Base-by-base conservation (phyloP, 2,113 vertebrate genomes). In the Polypterus bichir region DNA sequence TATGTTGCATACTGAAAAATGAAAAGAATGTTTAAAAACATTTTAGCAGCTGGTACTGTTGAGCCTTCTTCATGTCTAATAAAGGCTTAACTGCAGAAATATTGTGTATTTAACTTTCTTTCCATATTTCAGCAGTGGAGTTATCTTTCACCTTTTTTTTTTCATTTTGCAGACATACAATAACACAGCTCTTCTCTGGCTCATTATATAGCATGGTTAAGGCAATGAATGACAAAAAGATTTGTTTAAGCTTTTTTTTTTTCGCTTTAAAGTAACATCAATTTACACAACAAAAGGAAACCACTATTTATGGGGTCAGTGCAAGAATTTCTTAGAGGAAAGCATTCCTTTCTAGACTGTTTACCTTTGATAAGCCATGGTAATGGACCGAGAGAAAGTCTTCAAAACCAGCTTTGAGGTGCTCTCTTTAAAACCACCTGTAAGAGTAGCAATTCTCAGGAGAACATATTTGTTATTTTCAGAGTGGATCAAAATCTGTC, bases 211-310 rank as follows among this genome's bases (percentile, higher is more conserved):
- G 27, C 27, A 27, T 27, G 27, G 27, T 27, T 27, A 27, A 27
- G 27, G 27, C 27, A 27, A 27, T 27, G 27, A 27, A 27, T 27
- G 27, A 27, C 27, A 27, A 27, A 45, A 57, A 27, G 46, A 57
- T 27, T 27, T 27, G 27, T 27, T 27, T 27, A 27, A 74, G 80
- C 83, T 84, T 84, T 67, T 82, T 76, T 27, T 27, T 27, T 27
- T 27, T 27, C 79, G 83, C 82, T 86, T 83, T 77, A 85, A 85
- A 88, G 82, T 80, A 84, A 78, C 83, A 84, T 77, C 77, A 78
- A 85, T 89, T 85, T 89, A 80, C 83, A 84, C 85, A 88, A 88
- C 83, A 86, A 84, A 81, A 83, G 82, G 81, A 78, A 79, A 80
- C 76, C 79, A 86, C 77, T 79, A 77, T 81, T 85, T 82, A 79